These are phyloP conservation scores for Silurus aristotelis DNA, from an alignment of 2,797 vertebrate species.

Conservation along the genomic window DNA sequence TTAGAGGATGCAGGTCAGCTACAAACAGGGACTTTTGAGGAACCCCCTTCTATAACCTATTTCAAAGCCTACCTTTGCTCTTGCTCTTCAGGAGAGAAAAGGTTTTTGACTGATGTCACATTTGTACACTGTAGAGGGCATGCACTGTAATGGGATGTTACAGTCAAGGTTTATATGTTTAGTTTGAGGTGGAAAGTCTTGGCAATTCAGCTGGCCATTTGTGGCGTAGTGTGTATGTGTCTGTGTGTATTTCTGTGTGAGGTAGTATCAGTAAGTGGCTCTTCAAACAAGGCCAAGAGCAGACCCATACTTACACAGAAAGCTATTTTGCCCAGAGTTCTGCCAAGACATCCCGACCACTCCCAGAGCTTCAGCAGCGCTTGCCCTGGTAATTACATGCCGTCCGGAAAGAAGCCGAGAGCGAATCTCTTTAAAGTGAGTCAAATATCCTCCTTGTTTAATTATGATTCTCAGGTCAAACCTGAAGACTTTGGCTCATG, in stretches of 20 bases:
- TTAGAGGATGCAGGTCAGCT: conserved; percentile 71
- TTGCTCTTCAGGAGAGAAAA: conserved; percentile 17
- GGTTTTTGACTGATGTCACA: conserved; percentile 27
- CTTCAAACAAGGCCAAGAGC: conserved; percentile 62
- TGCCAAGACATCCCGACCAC: conserved; percentile 70
- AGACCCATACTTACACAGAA: conserved; percentile 62
- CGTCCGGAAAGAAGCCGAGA: conserved; percentile 67
- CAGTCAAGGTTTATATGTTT: conserved; percentile 46
- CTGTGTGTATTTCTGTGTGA: conserved; percentile 52
- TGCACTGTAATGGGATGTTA: conserved; percentile 42
- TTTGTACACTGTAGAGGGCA: conserved; percentile 22
- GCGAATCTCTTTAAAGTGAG: conserved; percentile 68
- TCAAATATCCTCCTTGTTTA: conserved; percentile 72
- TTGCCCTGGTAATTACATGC: conserved; percentile 71
- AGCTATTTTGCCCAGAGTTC: conserved; percentile 67
- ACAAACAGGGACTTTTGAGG: conserved; percentile 65
- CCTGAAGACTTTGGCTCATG: conserved; percentile 63
- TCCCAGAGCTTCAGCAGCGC: conserved; percentile 68
- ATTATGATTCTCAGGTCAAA: conserved; percentile 71
- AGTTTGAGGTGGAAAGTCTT: conserved; percentile 46
- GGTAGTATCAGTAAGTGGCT: conserved; percentile 61
- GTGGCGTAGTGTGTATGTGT: conserved; percentile 30
- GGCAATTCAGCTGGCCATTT: conserved; percentile 42
- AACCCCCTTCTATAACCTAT: conserved; percentile 41
- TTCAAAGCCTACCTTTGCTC: conserved; percentile 34